phyloP scores from a whole-genome alignment of 1,140 invertebrate genomes.

The Holotrichia oblita region DNA sequence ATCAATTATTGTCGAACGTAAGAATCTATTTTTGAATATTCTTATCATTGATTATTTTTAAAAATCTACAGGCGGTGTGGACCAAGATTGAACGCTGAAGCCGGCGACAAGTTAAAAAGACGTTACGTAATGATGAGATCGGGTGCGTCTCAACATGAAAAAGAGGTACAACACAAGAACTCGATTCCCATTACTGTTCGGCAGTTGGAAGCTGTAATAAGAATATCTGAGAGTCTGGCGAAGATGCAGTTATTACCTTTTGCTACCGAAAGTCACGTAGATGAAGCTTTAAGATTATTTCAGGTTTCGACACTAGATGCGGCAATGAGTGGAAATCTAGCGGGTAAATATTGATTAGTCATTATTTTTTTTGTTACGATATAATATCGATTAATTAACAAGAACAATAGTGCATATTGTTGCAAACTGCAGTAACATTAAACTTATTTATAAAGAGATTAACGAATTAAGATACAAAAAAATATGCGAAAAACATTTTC shows the following conservation, averaged over 20 bases:
- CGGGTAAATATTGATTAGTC: too few relatives aligned
- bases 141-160: conserved; percentile 81
- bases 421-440: too few relatives aligned
- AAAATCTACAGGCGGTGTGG: conserved; percentile 79
- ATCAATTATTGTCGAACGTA: conserved; percentile 90
- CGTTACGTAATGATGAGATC: conserved; percentile 96
- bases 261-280: conserved; percentile 90
- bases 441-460: too few relatives aligned
- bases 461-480: too few relatives aligned
- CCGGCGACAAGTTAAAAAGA: conserved; percentile 93
- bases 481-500: too few relatives aligned
- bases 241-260: conserved; percentile 98
- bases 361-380: too few relatives aligned
- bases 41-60: conserved; percentile 45
- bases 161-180: conserved; percentile 79
- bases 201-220: conserved; percentile 96
- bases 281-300: conserved; percentile 98
- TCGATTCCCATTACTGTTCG: conserved; percentile 96
- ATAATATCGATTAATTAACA: too few relatives aligned
- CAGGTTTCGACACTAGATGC: conserved; percentile 98
- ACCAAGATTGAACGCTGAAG: conserved; percentile 85
- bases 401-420: too few relatives aligned
- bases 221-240: conserved; percentile 96
- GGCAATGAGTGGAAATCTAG: conserved; percentile 89
- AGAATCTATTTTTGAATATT: conserved; percentile 45